Base-by-base conservation (phyloP, 2,888 invertebrate species). In the Ischnus inquisitorius region DNA sequence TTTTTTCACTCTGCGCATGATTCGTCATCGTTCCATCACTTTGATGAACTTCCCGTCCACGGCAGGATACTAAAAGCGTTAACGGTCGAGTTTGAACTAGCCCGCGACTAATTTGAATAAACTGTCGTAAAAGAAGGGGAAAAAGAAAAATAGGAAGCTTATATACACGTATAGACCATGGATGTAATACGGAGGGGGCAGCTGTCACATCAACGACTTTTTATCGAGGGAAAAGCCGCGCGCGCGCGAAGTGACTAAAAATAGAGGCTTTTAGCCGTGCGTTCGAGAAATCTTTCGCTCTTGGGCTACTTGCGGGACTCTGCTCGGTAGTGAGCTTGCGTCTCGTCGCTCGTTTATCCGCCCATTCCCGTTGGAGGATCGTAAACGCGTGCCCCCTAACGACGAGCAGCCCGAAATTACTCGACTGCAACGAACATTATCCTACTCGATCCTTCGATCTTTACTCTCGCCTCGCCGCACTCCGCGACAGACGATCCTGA, bases 251-350 rank as follows among this genome's bases (percentile, higher is more conserved):
- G 74, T 43, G 46, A 64, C 83, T 83, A 85, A 83, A 83, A 83
- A 85, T 85, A 85, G 83, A 77, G 79, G 85, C 83, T 85, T 85
- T 83, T 85, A 80, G 77, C 77, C 62, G 65, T 76, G 71, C 78
- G 79, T 76, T 76, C 79, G 76, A 85, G 83, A 85, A 85, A 85
- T 84, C 84, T 84, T 82, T 78, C 84, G 84, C 84, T 84, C 84
- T 84, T 84, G 84, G 84, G 82, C 84, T 84, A 84, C 84, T 84
- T 84, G 84, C 69, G 67, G 69, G 74, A 78, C 77, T 78, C 54
- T 22, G 54, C 2, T 19, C 54, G 69, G 79, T 28, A 60, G 19
- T 65, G 54, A 54, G 62, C 10, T 51, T 28, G 54, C 16, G 2
- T 39, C 64, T 51, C 25, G 22, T 43, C 25, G 39, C 68, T 68